These are phyloP conservation scores for Megamerina dolium DNA, from an alignment of 2,888 invertebrate species.

Conservation along the genomic window DNA sequence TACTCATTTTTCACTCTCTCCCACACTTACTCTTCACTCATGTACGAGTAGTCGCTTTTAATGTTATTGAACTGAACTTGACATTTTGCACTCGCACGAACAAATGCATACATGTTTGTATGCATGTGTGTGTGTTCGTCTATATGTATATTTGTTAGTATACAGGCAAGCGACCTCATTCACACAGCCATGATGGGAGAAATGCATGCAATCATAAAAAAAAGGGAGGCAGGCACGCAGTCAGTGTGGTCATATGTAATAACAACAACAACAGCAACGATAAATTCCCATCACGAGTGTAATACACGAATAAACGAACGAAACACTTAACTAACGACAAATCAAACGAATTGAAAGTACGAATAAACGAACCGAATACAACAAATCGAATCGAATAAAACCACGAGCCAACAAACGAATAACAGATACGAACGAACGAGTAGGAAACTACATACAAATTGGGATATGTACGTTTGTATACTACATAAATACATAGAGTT, in stretches of 20 bases:
- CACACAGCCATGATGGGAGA: no score
- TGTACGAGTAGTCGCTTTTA: no score
- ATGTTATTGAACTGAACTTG: conserved; percentile 48
- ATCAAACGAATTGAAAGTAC: no score
- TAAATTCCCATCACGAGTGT: not conserved
- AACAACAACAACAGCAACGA: not conserved
- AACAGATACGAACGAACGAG: not conserved
- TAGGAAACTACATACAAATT: no score
- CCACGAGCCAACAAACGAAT: not conserved
- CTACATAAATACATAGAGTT: no score
- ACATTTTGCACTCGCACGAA: conserved; percentile 39
- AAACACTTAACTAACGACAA: no score
- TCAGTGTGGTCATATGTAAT: not conserved
- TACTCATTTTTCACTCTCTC: not conserved
- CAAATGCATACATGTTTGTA: conserved; percentile 15
- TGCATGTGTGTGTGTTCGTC: no score
- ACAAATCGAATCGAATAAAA: not conserved
- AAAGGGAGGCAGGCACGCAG: not conserved
- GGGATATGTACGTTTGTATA: no score
- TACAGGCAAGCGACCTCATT: conserved; percentile 4
- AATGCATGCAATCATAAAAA: no score
- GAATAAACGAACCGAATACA: not conserved
- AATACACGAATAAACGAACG: not conserved
- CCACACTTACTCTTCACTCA: not conserved
- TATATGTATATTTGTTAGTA: no score